phyloP scores from a whole-genome alignment of 2,113 vertebrate genomes.

The Oncorhynchus masou region DNA sequence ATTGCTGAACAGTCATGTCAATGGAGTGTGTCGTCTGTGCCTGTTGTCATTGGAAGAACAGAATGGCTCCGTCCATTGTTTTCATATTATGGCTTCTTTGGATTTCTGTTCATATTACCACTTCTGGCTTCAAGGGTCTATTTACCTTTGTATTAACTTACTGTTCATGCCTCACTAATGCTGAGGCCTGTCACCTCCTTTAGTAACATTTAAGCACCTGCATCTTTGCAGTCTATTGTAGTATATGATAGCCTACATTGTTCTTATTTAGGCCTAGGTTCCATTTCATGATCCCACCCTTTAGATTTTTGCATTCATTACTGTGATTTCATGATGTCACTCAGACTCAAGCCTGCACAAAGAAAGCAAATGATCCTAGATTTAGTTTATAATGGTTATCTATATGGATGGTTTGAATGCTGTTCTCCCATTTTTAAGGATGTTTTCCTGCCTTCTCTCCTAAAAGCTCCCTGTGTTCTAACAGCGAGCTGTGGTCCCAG shows the following conservation, averaged over 20 bases:
- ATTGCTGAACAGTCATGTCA: conserved; percentile 9
- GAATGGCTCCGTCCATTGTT: not conserved
- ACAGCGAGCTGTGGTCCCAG: not conserved
- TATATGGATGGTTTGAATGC: conserved; percentile 3
- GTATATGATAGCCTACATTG: no score
- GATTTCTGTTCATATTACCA: not conserved
- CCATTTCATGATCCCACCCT: not conserved
- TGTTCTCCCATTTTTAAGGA: not conserved
- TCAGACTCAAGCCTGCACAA: not conserved
- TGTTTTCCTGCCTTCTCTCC: not conserved
- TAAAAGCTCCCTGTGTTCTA: not conserved
- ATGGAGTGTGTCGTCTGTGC: not conserved
- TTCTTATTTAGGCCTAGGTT: not conserved
- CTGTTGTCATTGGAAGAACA: conserved; percentile 14
- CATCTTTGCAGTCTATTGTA: no score
- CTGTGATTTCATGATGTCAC: not conserved
- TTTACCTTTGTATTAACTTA: not conserved
- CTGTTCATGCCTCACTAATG: not conserved
- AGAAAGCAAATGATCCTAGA: conserved; percentile 12
- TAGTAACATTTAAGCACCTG: no score
- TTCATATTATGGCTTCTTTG: not conserved
- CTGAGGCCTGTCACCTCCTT: not conserved
- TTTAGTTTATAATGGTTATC: conserved; percentile 21
- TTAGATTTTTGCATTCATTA: not conserved
- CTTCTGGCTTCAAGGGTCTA: not conserved